Evolutionary conservation across 2,113 vertebrate genomes (phyloP).

Genomic region (Limnothrissa miodon): DNA sequence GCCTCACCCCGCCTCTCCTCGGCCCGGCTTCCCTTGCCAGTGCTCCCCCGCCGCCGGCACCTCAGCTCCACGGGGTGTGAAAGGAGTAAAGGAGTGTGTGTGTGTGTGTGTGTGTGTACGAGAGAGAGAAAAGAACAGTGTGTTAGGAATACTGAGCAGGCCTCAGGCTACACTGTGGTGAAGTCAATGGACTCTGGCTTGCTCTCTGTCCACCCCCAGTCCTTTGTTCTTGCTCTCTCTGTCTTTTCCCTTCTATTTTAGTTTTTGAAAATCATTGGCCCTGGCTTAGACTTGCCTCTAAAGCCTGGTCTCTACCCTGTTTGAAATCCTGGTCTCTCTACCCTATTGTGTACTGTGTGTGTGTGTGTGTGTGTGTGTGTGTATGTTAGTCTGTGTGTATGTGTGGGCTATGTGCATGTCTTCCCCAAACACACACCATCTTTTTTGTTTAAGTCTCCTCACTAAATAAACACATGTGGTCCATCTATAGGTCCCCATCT

Average conservation of each 20-base stretch:
- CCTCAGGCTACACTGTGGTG: neutral
- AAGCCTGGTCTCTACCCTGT: neutral
- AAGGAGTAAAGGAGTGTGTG: neutral
- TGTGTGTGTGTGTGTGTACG: conserved; percentile 29
- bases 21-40: neutral
- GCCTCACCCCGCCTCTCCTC: neutral
- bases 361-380: too few species aligned
- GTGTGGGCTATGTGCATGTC: too few species aligned
- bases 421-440: too few species aligned
- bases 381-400: too few species aligned
- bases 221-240: conserved; percentile 20
- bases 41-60: neutral
- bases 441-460: neutral
- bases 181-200: neutral
- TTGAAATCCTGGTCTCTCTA: too few species aligned
- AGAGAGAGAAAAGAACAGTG: neutral
- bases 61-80: neutral
- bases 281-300: conserved; percentile 30
- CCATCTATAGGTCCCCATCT: neutral
- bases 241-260: neutral
- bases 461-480: neutral
- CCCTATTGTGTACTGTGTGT: too few species aligned
- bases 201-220: neutral
- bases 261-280: neutral
- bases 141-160: conserved; percentile 4